Conservation (phyloP, 2,888 invertebrate species). For the Barypeithes pellucidus region DNA sequence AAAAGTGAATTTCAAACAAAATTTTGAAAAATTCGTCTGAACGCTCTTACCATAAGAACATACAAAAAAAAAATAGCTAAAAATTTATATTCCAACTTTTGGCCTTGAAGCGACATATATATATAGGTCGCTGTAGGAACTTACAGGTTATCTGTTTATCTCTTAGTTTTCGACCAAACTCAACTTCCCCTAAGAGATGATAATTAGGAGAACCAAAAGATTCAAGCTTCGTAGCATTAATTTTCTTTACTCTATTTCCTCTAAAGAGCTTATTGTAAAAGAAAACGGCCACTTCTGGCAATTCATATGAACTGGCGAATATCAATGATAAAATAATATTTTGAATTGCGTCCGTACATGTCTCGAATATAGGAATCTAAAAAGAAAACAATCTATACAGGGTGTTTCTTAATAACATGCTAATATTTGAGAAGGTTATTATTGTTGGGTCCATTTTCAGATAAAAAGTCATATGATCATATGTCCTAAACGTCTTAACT, state of each 20-base stretch:
- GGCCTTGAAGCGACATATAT: too few relatives aligned
- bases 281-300: slow-evolving; percentile 94
- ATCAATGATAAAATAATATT: slow-evolving; percentile 94
- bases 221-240: slow-evolving; percentile 79
- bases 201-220: slow-evolving; percentile 93
- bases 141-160: slow-evolving; percentile 67
- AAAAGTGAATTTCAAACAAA: too few relatives aligned
- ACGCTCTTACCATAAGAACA: too few relatives aligned
- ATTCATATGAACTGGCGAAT: slow-evolving; percentile 89
- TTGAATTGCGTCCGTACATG: slow-evolving; percentile 93
- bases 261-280: slow-evolving; percentile 91
- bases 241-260: slow-evolving; percentile 91
- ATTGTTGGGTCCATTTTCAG: too few relatives aligned
- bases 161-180: slow-evolving; percentile 79
- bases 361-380: slow-evolving; percentile 94
- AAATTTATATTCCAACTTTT: too few relatives aligned
- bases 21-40: too few relatives aligned
- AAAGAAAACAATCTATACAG: too few relatives aligned
- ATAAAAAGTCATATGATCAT: too few relatives aligned
- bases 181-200: slow-evolving; percentile 83
- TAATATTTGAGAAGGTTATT: too few relatives aligned
- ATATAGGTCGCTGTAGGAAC: background rate
- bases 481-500: too few relatives aligned
- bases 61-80: too few relatives aligned
- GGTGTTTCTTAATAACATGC: too few relatives aligned